Percentiles rank a stretch among this genome's conserved stretches.
Evolutionary conservation across 2,888 invertebrate species (phyloP).

Genomic region (Nemotelus pantherinus): DNA sequence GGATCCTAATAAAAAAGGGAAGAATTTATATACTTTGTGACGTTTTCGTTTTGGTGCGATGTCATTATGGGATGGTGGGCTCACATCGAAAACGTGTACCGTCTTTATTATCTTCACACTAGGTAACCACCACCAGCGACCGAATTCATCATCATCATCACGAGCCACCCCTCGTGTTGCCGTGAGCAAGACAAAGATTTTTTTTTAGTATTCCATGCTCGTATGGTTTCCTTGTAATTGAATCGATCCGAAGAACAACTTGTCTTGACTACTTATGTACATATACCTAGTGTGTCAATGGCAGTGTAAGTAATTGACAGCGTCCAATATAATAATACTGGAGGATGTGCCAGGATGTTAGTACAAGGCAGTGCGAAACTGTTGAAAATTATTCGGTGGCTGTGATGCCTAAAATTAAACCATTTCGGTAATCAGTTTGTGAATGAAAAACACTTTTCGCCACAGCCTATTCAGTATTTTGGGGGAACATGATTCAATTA

Average conservation of each 20-base stretch:
- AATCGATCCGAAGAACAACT: conserved; percentile 29
- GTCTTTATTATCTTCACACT: conserved; percentile 59
- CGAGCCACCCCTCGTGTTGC: background rate
- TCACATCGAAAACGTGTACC: conserved; percentile 57
- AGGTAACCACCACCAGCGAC: conserved; percentile 38
- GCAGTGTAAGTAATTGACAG: background rate
- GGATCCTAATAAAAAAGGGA: conserved; percentile 55
- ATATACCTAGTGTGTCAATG: conserved; percentile 9
- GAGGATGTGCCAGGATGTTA: too few relatives aligned
- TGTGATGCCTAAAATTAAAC: too few relatives aligned
- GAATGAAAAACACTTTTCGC: too few relatives aligned
- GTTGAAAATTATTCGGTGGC: too few relatives aligned
- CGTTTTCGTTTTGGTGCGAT: conserved; percentile 51
- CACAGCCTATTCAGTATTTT: too few relatives aligned
- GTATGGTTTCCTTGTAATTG: conserved; percentile 31
- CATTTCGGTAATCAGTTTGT: too few relatives aligned
- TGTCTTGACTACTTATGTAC: conserved; percentile 4
- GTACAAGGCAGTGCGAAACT: too few relatives aligned
- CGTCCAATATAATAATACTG: conserved; percentile 6
- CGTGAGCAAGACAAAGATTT: background rate
- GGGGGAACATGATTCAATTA: too few relatives aligned
- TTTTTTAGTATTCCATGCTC: conserved; percentile 41
- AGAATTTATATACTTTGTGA: conserved; percentile 56
- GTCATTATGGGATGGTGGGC: conserved; percentile 52
- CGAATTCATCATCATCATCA: background rate